Evolutionary conservation across 1,140 invertebrate species (phyloP), one percentile per base, ranked within the genome.

Genomic region (Macrobrachium nipponense): DNA sequence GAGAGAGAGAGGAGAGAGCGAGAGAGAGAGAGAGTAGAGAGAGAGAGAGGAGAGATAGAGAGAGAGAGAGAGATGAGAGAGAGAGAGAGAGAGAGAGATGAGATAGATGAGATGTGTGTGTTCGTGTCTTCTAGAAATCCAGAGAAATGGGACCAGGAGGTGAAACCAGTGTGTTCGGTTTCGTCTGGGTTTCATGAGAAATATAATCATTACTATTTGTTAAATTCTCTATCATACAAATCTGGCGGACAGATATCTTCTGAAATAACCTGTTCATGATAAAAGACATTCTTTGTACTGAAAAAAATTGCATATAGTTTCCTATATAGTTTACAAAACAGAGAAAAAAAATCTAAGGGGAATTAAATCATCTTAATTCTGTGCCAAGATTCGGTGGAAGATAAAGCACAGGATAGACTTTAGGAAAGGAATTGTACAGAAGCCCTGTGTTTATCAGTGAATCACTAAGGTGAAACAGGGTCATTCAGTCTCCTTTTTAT

Each of bases 201-300:
- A 10, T 15, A n/a, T 27, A 7, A 70, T 70, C 20, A 23, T 27
- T 70, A 23, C 17, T 70, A 11, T 70, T 70, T 6, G 15, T 36
- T 36, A 27, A 70, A 27, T 14, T 23, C 15, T 70, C 20, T 15
- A 23, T 14, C 10, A 43, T 70, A 23, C 75, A 58, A 77, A 66
- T 76, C 73, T 77, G 82, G 77, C 66, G 73, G 82, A 61, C 73
- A 83, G 59, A 61, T 43, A 61, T 43, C 61, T 77, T 44, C 62
- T n/a, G 20, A 27, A 44, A 18, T 76, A 44, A 81, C 43, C 44
- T 70, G 51, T 73, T 44, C 59, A 59, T n/a, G 43, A 27, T 82
- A 60, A 70, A 23, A n/a, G 20, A 51, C 51, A 51, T 7, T 51
- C 51, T 8, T 51, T 2, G 0, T 51, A 12, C 51, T 51, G 8